Evolutionary conservation across 2,797 vertebrate species (phyloP).

Genomic region (Scyliorhinus canicula): DNA sequence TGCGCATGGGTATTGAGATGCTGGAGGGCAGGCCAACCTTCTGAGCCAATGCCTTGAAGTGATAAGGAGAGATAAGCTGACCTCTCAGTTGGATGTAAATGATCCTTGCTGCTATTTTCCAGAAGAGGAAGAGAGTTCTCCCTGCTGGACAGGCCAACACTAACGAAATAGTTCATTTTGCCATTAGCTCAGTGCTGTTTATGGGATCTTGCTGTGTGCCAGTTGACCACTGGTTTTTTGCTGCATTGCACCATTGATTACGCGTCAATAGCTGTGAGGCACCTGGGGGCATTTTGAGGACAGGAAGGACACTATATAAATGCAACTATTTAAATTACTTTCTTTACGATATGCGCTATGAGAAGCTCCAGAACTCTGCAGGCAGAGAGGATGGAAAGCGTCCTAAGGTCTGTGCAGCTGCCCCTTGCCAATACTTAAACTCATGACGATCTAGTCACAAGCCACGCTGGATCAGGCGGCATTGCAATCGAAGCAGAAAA

Average conservation of each 20-base stretch:
- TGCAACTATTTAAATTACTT: not conserved
- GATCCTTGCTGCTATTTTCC: not conserved
- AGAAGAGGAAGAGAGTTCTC: not conserved
- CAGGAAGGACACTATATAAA: not conserved
- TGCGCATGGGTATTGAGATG: too few species aligned
- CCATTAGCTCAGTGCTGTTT: not conserved
- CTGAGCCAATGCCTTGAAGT: too few species aligned
- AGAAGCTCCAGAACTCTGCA: not conserved
- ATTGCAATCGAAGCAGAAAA: not conserved
- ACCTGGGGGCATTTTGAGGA: not conserved
- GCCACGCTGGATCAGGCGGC: not conserved
- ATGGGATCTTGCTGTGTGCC: not conserved
- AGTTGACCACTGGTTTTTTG: not conserved
- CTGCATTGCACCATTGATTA: not conserved
- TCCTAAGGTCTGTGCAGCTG: not conserved
- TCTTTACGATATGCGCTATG: not conserved
- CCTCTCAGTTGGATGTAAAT: too few species aligned
- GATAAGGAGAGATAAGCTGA: too few species aligned
- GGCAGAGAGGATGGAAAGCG: not conserved
- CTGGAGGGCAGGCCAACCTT: too few species aligned
- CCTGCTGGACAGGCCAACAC: too few species aligned
- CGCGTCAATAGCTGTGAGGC: not conserved
- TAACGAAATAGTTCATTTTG: too few species aligned
- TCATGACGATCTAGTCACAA: not conserved
- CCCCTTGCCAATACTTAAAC: not conserved